Conservation (phyloP, 2,888 invertebrate species). For the Xestia xanthographa region DNA sequence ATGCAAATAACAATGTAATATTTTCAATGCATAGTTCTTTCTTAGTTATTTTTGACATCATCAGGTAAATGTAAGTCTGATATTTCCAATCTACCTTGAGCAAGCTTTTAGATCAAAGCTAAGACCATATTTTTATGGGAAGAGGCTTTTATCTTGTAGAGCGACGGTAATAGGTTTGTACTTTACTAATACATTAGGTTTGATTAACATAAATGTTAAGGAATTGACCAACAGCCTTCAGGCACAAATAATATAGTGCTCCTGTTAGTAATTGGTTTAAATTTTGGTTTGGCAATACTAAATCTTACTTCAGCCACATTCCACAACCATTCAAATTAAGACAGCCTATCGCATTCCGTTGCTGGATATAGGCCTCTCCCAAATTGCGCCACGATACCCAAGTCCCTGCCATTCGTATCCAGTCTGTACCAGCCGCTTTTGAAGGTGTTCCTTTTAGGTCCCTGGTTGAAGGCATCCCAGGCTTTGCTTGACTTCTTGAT, state of each 20-base stretch:
- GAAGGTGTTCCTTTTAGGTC: not conserved
- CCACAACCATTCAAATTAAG: slow-evolving; percentile 5
- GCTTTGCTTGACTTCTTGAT: no score
- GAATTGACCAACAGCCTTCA: not conserved
- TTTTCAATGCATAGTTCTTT: no score
- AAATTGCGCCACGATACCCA: not conserved
- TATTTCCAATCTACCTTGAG: no score
- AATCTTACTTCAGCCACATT: slow-evolving; percentile 12
- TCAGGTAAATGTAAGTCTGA: no score
- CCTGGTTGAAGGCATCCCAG: not conserved
- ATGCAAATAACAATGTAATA: no score
- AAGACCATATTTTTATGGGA: no score
- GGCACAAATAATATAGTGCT: not conserved
- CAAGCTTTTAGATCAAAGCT: no score
- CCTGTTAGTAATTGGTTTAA: not conserved
- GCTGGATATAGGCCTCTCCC: slow-evolving; percentile 2
- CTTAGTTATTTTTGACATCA: no score
- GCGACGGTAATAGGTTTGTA: no score
- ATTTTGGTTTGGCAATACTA: slow-evolving; percentile 2
- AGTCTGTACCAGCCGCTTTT: not conserved
- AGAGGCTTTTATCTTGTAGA: no score
- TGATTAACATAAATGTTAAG: not conserved
- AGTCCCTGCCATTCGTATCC: not conserved
- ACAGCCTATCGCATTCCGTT: slow-evolving; percentile 5
- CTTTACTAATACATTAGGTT: no score